A percentile compares a stretch with the other conserved stretches of the same genome.
Conservation (phyloP, 2,888 invertebrate species). For the Stratiomys singularior region DNA sequence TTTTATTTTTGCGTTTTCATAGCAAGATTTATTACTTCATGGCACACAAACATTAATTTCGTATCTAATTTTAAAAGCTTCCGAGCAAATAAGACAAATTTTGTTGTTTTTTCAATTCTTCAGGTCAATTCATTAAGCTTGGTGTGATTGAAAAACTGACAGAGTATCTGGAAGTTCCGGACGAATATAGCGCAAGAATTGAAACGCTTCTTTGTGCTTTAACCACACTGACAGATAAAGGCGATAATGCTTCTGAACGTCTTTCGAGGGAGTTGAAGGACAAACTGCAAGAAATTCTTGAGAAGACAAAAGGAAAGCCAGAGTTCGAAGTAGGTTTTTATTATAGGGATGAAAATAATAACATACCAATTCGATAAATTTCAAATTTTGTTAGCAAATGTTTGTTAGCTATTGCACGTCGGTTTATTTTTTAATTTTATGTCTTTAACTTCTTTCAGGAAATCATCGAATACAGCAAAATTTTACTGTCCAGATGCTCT, state of each 20-base stretch:
- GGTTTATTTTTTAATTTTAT: not conserved
- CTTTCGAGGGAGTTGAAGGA: constrained; percentile 44
- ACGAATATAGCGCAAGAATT: constrained; percentile 53
- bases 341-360: not conserved
- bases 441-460: constrained; percentile 29
- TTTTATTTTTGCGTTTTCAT: no score
- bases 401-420: no score
- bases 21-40: no score
- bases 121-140: constrained; percentile 55
- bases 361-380: no score
- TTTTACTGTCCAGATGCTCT: constrained; percentile 35
- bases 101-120: constrained; percentile 21
- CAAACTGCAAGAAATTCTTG: constrained; percentile 40
- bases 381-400: no score
- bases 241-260: constrained; percentile 50
- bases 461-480: constrained; percentile 46
- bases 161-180: constrained; percentile 48
- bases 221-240: constrained; percentile 50
- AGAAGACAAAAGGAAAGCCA: constrained; percentile 25
- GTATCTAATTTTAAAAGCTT: not conserved
- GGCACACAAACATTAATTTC: not conserved
- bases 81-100: not conserved
- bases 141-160: constrained; percentile 53
- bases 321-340: constrained; percentile 44
- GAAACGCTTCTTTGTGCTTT: constrained; percentile 56